Evolutionary conservation across 2,888 invertebrate genomes (phyloP).

Genomic region (Aromia moschata): DNA sequence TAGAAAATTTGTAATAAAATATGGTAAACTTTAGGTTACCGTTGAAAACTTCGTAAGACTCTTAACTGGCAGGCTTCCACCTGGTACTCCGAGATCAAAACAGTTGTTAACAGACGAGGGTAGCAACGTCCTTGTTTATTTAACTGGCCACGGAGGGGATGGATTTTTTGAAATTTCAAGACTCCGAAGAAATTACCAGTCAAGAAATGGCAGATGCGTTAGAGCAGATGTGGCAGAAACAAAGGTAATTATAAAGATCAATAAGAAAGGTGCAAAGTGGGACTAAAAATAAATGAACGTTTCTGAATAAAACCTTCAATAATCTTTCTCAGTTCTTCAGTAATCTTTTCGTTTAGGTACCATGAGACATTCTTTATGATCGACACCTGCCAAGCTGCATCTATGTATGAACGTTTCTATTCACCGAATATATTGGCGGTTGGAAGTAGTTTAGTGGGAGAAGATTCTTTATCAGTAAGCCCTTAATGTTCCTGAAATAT

Average conservation of each 20-base stretch:
- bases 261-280: neutral
- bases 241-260: slow-evolving; percentile 72
- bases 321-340: too few relatives aligned
- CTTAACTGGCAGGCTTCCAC: slow-evolving; percentile 90
- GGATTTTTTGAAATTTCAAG: slow-evolving; percentile 99
- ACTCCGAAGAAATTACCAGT: slow-evolving; percentile 98
- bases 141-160: slow-evolving; percentile 98
- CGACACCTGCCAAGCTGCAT: slow-evolving; percentile 99
- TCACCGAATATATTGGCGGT: slow-evolving; percentile 98
- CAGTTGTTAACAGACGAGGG: slow-evolving; percentile 94
- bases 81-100: slow-evolving; percentile 94
- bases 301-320: too few relatives aligned
- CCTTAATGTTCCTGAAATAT: neutral
- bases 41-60: slow-evolving; percentile 98
- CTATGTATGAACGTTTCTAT: slow-evolving; percentile 97
- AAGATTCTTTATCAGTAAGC: slow-evolving; percentile 93
- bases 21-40: slow-evolving; percentile 74
- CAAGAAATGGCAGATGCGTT: slow-evolving; percentile 98
- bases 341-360: slow-evolving; percentile 71
- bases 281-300: too few relatives aligned
- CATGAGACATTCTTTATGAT: slow-evolving; percentile 99
- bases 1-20: too few relatives aligned
- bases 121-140: slow-evolving; percentile 95
- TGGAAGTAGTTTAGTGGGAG: slow-evolving; percentile 97
- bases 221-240: slow-evolving; percentile 99